Evolutionary conservation across 2,797 vertebrate species (phyloP).

Genomic region (Ceryle rudis): DNA sequence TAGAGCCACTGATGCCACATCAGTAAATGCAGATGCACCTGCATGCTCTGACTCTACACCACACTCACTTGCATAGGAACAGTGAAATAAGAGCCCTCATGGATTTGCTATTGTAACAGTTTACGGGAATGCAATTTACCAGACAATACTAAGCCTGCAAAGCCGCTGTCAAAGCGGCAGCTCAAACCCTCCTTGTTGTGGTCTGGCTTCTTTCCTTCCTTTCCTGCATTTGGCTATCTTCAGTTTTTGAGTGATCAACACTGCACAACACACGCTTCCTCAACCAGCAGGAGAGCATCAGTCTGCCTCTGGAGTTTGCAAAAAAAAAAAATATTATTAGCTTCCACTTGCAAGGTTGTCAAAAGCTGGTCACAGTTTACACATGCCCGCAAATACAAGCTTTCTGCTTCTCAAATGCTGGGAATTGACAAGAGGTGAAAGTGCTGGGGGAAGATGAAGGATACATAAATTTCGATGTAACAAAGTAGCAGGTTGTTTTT

Average conservation of each 20-base stretch:
- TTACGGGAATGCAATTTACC: not conserved
- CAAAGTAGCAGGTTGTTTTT: not conserved
- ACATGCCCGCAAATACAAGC: not conserved
- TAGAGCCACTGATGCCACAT: not conserved
- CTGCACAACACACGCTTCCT: not conserved
- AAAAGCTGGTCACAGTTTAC: not conserved
- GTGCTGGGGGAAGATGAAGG: not conserved
- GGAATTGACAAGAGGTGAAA: not conserved
- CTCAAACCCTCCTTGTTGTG: rapidly evolving
- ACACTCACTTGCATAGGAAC: not conserved
- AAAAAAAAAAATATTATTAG: not conserved
- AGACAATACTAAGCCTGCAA: not conserved
- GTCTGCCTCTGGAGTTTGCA: not conserved
- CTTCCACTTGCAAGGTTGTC: not conserved
- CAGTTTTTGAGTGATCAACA: not conserved
- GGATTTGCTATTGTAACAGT: not conserved
- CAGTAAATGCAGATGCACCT: not conserved
- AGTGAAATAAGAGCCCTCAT: not conserved
- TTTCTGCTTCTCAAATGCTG: not conserved
- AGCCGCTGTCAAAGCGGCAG: not conserved
- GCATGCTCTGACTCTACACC: not conserved
- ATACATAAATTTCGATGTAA: not conserved
- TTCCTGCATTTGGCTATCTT: not conserved
- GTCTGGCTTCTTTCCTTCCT: not conserved
- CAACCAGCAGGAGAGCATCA: not conserved